These are phyloP conservation scores for Phenganax marumi DNA, from an alignment of 92 coral and sea anemone species.

Conservation along the genomic window DNA sequence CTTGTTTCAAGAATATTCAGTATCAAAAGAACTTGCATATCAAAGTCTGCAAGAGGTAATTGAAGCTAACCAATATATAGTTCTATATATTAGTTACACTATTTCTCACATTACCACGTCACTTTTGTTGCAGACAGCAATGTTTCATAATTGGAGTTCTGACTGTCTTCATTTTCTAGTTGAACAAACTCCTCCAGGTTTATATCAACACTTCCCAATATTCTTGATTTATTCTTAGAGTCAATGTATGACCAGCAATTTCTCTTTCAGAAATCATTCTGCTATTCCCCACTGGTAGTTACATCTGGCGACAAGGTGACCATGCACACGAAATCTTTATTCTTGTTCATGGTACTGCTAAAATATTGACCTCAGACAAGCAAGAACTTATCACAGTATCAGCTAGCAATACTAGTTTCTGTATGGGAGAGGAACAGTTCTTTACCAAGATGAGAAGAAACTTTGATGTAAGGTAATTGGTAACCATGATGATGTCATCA, in stretches of 20 bases:
- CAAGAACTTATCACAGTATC: slow-evolving; percentile 38
- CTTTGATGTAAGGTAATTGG: slow-evolving; percentile 10
- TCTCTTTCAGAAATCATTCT: slow-evolving; percentile 10
- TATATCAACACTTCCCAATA: background rate
- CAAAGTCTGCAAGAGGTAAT: slow-evolving; percentile 38
- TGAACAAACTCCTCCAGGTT: slow-evolving; percentile 42
- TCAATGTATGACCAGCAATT: background rate
- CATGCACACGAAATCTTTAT: slow-evolving; percentile 39
- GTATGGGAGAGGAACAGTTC: slow-evolving; percentile 43
- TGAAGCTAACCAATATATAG: background rate
- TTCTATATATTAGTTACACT: background rate
- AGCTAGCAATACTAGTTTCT: slow-evolving; percentile 32
- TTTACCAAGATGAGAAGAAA: slow-evolving; percentile 21
- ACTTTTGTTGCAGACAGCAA: slow-evolving; percentile 22
- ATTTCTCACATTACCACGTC: background rate
- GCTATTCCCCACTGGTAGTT: slow-evolving; percentile 38
- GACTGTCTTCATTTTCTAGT: slow-evolving; percentile 40
- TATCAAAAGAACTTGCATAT: slow-evolving; percentile 36
- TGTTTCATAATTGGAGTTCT: slow-evolving; percentile 42
- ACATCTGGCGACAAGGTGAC: slow-evolving; percentile 36
- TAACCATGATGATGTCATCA: background rate
- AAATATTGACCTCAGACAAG: slow-evolving; percentile 9
- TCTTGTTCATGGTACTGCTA: slow-evolving; percentile 39
- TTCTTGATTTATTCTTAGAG: background rate
- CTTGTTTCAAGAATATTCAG: slow-evolving; percentile 25